Evolutionary conservation across 2,797 vertebrate genomes (phyloP).

Genomic region (Triplophysa yarkandensis): DNA sequence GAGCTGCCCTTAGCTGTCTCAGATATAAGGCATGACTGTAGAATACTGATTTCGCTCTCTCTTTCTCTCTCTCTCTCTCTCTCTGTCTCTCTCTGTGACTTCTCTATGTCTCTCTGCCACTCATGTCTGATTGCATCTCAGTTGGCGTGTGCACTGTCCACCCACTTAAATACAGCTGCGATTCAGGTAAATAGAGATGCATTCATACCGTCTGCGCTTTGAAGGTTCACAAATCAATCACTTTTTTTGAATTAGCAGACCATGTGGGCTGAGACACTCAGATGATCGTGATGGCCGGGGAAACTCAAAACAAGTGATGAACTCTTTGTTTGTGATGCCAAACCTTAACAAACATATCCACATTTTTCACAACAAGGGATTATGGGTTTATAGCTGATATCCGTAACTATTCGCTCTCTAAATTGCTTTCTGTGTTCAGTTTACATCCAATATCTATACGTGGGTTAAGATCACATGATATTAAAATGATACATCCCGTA

Average conservation of each 20-base stretch:
- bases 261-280: not conserved
- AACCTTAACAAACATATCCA: not conserved
- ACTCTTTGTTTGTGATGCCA: not conserved
- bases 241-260: not conserved
- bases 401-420: too few relatives aligned
- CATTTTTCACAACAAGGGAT: too few relatives aligned
- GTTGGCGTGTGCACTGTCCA: slow-evolving; percentile 30
- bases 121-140: slow-evolving; percentile 33
- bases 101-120: slow-evolving; percentile 14
- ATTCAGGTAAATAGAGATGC: slow-evolving; percentile 32
- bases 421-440: too few relatives aligned
- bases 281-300: not conserved
- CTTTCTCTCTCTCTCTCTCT: not conserved
- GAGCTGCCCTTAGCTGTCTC: slow-evolving; percentile 50
- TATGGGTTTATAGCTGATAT: too few relatives aligned
- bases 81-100: slow-evolving; percentile 27
- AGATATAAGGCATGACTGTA: slow-evolving; percentile 39
- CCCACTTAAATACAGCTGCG: slow-evolving; percentile 28
- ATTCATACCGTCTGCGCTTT: slow-evolving; percentile 16
- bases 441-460: too few relatives aligned
- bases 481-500: too few relatives aligned
- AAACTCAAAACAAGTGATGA: not conserved
- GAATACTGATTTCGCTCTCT: slow-evolving; percentile 45
- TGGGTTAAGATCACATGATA: too few relatives aligned
- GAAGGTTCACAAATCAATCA: not conserved